Evolutionary conservation across 2,888 invertebrate species (phyloP).

Genomic region (Acleris literana): DNA sequence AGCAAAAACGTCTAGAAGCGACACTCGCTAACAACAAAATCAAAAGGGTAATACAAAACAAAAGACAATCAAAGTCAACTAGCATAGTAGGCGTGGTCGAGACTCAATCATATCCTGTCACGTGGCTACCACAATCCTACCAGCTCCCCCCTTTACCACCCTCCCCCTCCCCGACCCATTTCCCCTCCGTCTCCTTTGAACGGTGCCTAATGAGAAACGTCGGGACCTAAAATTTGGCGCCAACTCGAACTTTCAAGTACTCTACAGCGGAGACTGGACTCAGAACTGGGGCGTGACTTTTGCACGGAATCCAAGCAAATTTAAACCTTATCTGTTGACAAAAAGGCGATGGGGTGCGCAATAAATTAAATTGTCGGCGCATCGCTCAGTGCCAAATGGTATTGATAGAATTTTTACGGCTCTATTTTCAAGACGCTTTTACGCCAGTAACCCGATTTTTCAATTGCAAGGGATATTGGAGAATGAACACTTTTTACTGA

Average conservation of each 20-base stretch:
- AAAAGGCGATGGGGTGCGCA: constrained; percentile 41
- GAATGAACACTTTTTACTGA: constrained; percentile 24
- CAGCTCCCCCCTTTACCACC: constrained; percentile 34
- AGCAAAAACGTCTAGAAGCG: too few species aligned
- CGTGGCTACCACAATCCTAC: constrained; percentile 38
- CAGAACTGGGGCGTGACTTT: constrained; percentile 44
- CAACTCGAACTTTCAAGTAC: constrained; percentile 78
- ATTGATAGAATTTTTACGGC: constrained; percentile 67
- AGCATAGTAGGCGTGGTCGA: too few species aligned
- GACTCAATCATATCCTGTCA: background rate
- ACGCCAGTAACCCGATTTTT: constrained; percentile 57
- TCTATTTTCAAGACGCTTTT: constrained; percentile 58
- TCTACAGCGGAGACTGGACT: constrained; percentile 56
- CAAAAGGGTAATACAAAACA: too few species aligned
- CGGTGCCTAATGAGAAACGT: constrained; percentile 78
- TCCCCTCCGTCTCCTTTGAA: constrained; percentile 49
- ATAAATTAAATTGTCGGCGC: constrained; percentile 45
- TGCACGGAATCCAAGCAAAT: constrained; percentile 38
- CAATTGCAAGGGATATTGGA: constrained; percentile 29
- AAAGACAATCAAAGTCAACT: too few species aligned
- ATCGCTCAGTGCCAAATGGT: constrained; percentile 55
- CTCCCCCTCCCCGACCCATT: constrained; percentile 44
- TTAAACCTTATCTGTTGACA: constrained; percentile 41
- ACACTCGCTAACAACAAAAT: too few species aligned
- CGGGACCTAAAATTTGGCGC: constrained; percentile 80